These are phyloP conservation scores for Procapra przewalskii DNA, from an alignment of 2,113 vertebrate genomes.

Conservation along the genomic window DNA sequence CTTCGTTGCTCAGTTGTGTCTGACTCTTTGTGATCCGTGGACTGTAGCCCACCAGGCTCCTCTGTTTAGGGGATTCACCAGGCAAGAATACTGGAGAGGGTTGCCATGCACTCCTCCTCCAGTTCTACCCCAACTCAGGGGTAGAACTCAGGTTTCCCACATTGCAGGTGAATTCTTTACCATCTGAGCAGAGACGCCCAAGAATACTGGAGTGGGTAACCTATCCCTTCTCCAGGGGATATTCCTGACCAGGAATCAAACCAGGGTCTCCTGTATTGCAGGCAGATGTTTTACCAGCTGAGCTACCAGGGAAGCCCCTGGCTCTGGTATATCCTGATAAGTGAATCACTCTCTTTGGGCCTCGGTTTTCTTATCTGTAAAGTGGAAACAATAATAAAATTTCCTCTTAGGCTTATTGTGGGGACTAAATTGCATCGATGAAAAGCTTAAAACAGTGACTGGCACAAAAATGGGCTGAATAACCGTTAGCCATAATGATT, in stretches of 20 bases:
- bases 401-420: background rate
- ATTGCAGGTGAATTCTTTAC: background rate
- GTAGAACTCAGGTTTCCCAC: background rate
- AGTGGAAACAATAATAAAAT: background rate
- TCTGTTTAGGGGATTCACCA: background rate
- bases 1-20: background rate
- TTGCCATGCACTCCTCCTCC: accelerated
- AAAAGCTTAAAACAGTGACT: background rate
- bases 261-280: background rate
- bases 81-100: background rate
- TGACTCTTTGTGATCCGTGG: background rate
- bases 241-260: background rate
- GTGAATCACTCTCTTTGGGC: background rate
- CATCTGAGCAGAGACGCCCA: accelerated
- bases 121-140: background rate
- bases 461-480: background rate
- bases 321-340: background rate
- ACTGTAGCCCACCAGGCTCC: background rate
- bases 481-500: background rate
- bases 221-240: background rate
- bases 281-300: background rate
- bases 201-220: background rate
- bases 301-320: background rate
- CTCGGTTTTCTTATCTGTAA: background rate
- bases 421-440: background rate